These are phyloP conservation scores for Gallinago stenura DNA, from an alignment of 2,797 vertebrate species.

Conservation along the genomic window DNA sequence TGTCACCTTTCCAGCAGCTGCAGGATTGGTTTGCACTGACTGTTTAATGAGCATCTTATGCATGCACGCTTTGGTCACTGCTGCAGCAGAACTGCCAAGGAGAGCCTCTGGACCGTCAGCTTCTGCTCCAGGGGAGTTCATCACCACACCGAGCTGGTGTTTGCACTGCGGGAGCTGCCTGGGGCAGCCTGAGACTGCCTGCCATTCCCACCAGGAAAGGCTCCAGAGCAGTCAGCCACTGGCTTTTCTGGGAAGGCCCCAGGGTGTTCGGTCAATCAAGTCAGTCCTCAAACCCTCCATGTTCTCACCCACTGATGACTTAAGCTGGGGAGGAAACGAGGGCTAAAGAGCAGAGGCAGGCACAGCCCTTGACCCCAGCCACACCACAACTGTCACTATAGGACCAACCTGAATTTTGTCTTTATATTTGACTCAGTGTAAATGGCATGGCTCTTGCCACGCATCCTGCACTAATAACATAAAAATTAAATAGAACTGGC, in stretches of 20 bases:
- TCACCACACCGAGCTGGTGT: fast-evolving
- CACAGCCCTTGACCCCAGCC: neutral
- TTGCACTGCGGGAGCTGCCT: neutral
- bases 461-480: neutral
- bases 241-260: neutral
- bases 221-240: neutral
- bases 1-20: too few species aligned
- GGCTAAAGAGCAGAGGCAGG: neutral
- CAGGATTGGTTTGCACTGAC: neutral
- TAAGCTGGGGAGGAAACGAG: neutral
- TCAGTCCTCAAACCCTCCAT: neutral
- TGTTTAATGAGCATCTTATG: fast-evolving
- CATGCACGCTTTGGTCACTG: fast-evolving
- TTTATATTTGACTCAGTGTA: neutral
- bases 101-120: neutral
- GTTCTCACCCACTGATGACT: fast-evolving
- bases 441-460: neutral
- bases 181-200: fast-evolving
- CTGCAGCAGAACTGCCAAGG: neutral
- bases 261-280: fast-evolving
- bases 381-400: fast-evolving
- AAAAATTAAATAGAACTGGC: neutral
- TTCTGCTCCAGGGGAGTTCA: neutral
- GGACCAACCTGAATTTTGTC: neutral
- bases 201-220: neutral